Conservation (phyloP, 2,888 invertebrate genomes). For the Poecilobothrus nobilitatus region DNA sequence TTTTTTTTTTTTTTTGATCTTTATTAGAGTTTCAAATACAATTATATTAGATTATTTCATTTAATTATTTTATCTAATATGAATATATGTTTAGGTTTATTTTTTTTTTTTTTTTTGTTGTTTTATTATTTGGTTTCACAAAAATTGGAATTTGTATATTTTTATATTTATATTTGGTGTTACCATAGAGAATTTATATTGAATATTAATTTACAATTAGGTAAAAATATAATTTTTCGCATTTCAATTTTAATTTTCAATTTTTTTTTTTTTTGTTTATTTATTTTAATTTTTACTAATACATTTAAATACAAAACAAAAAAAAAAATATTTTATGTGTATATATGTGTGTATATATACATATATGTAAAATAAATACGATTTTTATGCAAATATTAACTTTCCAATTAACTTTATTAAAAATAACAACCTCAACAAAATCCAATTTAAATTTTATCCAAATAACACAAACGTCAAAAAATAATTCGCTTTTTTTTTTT, state of each 20-base stretch:
- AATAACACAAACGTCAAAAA: neutral
- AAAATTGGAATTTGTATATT: no score
- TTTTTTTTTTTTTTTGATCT: neutral
- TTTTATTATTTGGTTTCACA: no score
- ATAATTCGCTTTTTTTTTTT: neutral
- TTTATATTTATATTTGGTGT: neutral
- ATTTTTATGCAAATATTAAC: conserved; percentile 6
- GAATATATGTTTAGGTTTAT: no score
- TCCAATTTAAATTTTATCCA: conserved; percentile 6
- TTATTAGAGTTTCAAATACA: neutral
- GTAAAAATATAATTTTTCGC: neutral
- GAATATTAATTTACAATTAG: conserved; percentile 6
- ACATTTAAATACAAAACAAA: neutral
- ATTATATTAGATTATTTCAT: neutral
- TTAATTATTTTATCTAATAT: neutral
- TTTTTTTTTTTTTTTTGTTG: no score
- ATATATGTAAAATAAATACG: neutral
- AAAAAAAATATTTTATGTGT: neutral
- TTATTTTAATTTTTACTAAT: neutral
- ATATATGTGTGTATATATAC: neutral
- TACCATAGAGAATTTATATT: conserved; percentile 4
- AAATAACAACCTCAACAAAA: conserved; percentile 6
- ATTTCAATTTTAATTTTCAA: neutral
- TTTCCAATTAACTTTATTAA: conserved; percentile 6
- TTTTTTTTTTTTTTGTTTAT: no score